A percentile compares a stretch with the other conserved stretches of the same genome.
Evolutionary conservation across 64 coral and sea anemone genomes (phyloP).

Genomic region (Porites australiensis): DNA sequence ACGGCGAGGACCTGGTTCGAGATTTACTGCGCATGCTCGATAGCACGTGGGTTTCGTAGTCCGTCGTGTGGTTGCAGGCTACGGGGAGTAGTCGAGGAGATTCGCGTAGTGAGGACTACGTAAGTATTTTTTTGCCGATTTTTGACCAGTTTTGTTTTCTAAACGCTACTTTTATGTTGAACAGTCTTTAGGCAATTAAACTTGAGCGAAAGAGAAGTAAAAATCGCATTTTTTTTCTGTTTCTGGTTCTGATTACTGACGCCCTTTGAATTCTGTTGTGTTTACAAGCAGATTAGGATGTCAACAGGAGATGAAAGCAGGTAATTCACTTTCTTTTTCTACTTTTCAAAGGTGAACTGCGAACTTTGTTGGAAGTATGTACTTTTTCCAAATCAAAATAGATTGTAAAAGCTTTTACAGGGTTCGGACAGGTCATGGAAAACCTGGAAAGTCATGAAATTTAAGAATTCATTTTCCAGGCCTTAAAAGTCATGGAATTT

Average conservation of each 20-base stretch:
- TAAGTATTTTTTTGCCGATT: not conserved
- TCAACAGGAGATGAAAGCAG: not conserved
- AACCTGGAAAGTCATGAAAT: too few species aligned
- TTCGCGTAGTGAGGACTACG: not conserved
- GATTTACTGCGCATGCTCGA: not conserved
- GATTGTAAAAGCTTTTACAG: not conserved
- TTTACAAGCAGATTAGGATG: constrained; percentile 4
- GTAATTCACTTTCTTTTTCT: not conserved
- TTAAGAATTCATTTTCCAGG: too few species aligned
- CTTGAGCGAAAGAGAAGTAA: not conserved
- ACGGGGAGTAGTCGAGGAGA: not conserved
- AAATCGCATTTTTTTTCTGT: too few species aligned
- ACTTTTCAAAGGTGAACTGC: constrained; percentile 3
- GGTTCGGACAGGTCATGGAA: too few species aligned
- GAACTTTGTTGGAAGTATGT: not conserved
- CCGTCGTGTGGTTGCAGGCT: not conserved
- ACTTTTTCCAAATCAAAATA: not conserved
- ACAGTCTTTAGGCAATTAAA: not conserved
- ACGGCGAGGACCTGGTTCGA: not conserved
- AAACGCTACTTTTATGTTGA: constrained; percentile 5
- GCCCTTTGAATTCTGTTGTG: too few species aligned
- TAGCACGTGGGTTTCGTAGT: not conserved
- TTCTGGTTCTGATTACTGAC: not conserved
- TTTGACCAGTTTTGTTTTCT: not conserved
- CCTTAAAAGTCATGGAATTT: too few species aligned